A percentile compares a stretch with the other conserved stretches of the same genome.
Evolutionary conservation across 2,888 invertebrate species (phyloP).

Genomic region (Abrostola tripartita): DNA sequence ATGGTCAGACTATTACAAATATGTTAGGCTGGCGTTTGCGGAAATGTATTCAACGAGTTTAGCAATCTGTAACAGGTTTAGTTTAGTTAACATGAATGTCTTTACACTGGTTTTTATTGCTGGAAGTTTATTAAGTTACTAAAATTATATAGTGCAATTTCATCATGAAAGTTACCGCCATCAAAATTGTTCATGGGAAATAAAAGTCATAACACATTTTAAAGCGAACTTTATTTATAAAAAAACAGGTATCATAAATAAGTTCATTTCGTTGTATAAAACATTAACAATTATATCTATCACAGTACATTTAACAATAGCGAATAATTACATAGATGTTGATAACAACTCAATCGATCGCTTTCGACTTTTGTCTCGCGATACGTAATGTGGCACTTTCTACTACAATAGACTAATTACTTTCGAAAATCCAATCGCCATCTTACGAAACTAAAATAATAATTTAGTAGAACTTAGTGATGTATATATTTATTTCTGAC

Average conservation of each 20-base stretch:
- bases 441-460: constrained; percentile 52
- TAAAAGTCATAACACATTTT: constrained; percentile 9
- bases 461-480: constrained; percentile 49
- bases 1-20: constrained; percentile 31
- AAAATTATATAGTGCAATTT: not conserved
- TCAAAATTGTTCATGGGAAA: not conserved
- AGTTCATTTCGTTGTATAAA: constrained; percentile 36
- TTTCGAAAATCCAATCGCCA: constrained; percentile 48
- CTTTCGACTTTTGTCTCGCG: constrained; percentile 57
- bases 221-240: constrained; percentile 54
- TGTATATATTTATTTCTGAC: too few relatives aligned
- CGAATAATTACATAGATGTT: constrained; percentile 51
- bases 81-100: constrained; percentile 27
- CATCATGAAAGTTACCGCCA: not conserved
- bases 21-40: constrained; percentile 28
- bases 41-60: constrained; percentile 33
- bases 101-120: constrained; percentile 12
- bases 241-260: constrained; percentile 59
- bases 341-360: constrained; percentile 57
- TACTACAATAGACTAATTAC: constrained; percentile 63
- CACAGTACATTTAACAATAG: constrained; percentile 70
- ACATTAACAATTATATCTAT: constrained; percentile 69
- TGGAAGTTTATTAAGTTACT: too few relatives aligned
- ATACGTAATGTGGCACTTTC: constrained; percentile 75
- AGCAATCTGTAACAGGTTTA: constrained; percentile 38